Evolutionary conservation across 2,113 vertebrate genomes (phyloP).

Genomic region (Gobiocypris rarus): DNA sequence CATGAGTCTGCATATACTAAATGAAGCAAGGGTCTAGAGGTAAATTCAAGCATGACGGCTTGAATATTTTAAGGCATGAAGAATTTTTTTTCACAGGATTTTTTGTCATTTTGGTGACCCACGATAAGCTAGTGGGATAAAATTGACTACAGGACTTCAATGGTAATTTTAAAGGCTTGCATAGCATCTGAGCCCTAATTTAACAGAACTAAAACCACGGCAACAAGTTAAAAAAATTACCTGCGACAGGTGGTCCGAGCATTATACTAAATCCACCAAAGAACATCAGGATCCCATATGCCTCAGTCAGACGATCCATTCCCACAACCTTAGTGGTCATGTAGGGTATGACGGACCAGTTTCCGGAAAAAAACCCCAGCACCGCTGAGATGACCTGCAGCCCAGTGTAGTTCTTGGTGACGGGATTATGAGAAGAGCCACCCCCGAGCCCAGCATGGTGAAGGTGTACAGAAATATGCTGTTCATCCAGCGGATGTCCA

Average conservation of each 20-base stretch:
- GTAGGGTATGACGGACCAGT: constrained; percentile 89
- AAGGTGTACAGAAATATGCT: constrained; percentile 81
- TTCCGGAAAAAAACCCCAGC: constrained; percentile 86
- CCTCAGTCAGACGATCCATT: constrained; percentile 83
- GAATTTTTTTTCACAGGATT: too few relatives aligned
- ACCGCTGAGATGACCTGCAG: constrained; percentile 80
- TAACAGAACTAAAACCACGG: neutral
- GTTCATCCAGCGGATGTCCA: constrained; percentile 85
- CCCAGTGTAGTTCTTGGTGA: constrained; percentile 79
- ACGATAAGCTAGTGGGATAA: too few relatives aligned
- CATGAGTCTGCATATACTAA: too few relatives aligned
- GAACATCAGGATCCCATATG: constrained; percentile 88
- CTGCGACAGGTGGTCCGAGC: constrained; percentile 86
- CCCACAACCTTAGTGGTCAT: constrained; percentile 87
- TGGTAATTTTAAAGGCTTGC: neutral
- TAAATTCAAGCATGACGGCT: too few relatives aligned
- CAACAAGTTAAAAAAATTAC: constrained; percentile 65
- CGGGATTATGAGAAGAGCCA: constrained; percentile 80
- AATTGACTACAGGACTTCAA: too few relatives aligned
- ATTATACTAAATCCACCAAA: constrained; percentile 87
- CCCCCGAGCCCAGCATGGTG: constrained; percentile 78
- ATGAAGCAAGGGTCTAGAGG: too few relatives aligned
- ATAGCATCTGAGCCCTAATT: neutral
- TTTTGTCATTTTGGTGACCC: too few relatives aligned
- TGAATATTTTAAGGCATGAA: too few relatives aligned